Evolutionary conservation across 2,888 invertebrate genomes (phyloP).

Genomic region (Aleiodes alternator): DNA sequence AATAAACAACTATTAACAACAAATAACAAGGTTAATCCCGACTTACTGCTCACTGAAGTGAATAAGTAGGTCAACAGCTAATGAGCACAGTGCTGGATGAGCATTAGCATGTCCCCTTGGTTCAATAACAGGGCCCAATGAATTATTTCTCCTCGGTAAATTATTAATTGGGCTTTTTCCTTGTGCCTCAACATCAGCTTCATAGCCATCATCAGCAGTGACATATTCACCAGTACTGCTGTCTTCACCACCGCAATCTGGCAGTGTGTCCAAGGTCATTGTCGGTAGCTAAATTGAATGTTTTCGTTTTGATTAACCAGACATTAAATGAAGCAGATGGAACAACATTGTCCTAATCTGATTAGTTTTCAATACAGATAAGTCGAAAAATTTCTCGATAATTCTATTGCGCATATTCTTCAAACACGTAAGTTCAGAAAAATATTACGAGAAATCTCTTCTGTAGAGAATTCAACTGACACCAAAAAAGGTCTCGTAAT

Average conservation of each 20-base stretch:
- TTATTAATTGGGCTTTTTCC: conserved; percentile 54
- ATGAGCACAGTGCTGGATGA: conserved; percentile 79
- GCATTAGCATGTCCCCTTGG: conserved; percentile 75
- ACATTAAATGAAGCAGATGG: neutral
- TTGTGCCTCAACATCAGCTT: conserved; percentile 80
- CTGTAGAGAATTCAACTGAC: no score
- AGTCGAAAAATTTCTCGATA: neutral
- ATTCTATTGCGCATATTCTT: no score
- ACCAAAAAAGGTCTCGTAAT: no score
- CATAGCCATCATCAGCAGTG: conserved; percentile 81
- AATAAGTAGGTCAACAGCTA: conserved; percentile 79
- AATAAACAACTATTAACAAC: neutral
- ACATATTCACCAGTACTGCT: conserved; percentile 73
- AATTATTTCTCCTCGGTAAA: conserved; percentile 58
- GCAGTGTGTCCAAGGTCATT: conserved; percentile 68
- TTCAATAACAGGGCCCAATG: conserved; percentile 66
- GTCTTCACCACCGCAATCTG: conserved; percentile 69
- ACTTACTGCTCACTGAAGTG: conserved; percentile 78
- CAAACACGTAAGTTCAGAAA: no score
- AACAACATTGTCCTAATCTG: neutral
- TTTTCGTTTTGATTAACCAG: no score
- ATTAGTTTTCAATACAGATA: no score
- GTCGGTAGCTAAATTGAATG: conserved; percentile 63
- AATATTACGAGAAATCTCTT: no score
- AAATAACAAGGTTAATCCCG: conserved; percentile 19